A percentile compares a stretch with the other conserved stretches of the same genome.
Conservation (phyloP, 2,797 vertebrate genomes). For the Chaetodon trifasciatus region DNA sequence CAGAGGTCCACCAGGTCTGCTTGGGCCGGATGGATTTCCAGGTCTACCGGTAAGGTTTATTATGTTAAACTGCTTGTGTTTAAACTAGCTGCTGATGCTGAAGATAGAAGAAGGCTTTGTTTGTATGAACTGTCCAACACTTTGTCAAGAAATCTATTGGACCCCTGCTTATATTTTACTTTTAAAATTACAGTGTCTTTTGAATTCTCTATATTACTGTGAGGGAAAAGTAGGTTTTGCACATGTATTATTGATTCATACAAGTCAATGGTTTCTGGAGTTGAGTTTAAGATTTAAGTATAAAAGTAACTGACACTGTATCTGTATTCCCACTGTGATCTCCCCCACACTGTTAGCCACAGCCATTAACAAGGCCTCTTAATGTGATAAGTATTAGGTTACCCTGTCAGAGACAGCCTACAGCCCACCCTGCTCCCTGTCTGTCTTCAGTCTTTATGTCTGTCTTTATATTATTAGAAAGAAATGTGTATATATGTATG, state of each 20-base stretch:
- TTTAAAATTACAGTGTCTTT: background rate
- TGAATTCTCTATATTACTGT: background rate
- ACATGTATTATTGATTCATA: background rate
- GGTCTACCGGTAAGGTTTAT: slow-evolving; percentile 87
- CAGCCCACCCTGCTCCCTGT: slow-evolving; percentile 24
- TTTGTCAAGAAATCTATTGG: background rate
- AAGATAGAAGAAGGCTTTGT: background rate
- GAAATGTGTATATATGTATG: background rate
- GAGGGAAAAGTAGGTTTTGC: background rate
- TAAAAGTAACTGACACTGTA: background rate
- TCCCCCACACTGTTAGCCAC: slow-evolving; percentile 12
- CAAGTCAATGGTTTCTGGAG: background rate
- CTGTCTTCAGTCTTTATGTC: background rate
- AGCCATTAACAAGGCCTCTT: slow-evolving; percentile 15
- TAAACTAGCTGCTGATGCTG: background rate
- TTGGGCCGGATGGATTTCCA: slow-evolving; percentile 85
- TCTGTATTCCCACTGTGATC: background rate
- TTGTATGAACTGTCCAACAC: background rate
- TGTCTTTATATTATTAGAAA: background rate
- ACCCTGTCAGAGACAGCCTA: slow-evolving; percentile 12
- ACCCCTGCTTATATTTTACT: background rate
- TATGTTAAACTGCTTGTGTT: slow-evolving; percentile 1
- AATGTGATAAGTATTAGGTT: slow-evolving; percentile 36
- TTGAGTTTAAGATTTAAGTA: background rate
- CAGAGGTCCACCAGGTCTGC: slow-evolving; percentile 85